Percentiles rank a stretch among this genome's conserved stretches.
Evolutionary conservation across 2,888 invertebrate species (phyloP).

Genomic region (Agrochola lychnidis): DNA sequence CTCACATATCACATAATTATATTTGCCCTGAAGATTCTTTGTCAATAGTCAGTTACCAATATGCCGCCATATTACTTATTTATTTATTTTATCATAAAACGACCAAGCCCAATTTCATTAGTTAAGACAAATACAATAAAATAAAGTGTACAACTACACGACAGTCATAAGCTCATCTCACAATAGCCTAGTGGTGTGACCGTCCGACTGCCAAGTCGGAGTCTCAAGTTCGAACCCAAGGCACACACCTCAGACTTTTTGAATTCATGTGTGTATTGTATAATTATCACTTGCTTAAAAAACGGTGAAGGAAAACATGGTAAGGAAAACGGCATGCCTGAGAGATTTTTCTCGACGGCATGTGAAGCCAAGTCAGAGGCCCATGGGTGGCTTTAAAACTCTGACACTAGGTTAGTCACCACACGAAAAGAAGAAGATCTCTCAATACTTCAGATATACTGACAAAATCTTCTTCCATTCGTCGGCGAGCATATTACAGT

Average conservation of each 20-base stretch:
- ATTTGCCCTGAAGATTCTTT: neutral
- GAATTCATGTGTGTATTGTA: too few relatives aligned
- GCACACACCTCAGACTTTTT: too few relatives aligned
- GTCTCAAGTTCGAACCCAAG: too few relatives aligned
- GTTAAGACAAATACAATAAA: neutral
- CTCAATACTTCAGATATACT: neutral
- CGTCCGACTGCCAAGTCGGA: too few relatives aligned
- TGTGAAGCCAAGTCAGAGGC: too few relatives aligned
- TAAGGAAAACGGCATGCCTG: too few relatives aligned
- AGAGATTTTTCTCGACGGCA: too few relatives aligned
- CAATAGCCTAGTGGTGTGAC: neutral
- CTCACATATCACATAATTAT: neutral
- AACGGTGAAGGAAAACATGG: too few relatives aligned
- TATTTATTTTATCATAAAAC: neutral
- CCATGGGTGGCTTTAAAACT: too few relatives aligned
- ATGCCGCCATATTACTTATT: neutral
- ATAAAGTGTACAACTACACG: neutral
- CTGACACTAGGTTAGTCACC: too few relatives aligned
- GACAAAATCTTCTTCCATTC: neutral
- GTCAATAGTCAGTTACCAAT: neutral
- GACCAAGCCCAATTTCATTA: neutral
- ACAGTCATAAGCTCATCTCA: neutral
- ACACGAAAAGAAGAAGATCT: neutral
- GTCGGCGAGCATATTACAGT: neutral
- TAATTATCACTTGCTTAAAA: too few relatives aligned